Percentiles rank a stretch among this genome's conserved stretches.
phyloP scores from a whole-genome alignment of 37 sponge, comb jelly and placozoan species.

The Dysidea cf. avara region DNA sequence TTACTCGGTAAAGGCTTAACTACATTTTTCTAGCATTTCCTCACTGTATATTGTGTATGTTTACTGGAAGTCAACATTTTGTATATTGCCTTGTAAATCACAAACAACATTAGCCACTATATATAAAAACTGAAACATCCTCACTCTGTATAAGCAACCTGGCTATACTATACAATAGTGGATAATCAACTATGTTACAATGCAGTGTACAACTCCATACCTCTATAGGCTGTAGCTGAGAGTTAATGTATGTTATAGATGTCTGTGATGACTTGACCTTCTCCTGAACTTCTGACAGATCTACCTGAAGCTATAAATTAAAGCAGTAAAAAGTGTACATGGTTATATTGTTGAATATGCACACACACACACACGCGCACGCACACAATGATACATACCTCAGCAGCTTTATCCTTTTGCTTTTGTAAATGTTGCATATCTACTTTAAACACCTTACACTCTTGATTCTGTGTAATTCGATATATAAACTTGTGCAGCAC shows the following conservation, averaged over 20 bases:
- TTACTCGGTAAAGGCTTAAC: no score
- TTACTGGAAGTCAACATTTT: no score
- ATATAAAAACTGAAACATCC: no score
- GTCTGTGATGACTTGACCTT: conserved; percentile 60
- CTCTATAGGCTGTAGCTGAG: conserved; percentile 65
- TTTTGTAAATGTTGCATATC: conserved; percentile 69
- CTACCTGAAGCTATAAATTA: conserved; percentile 40
- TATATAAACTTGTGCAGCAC: neutral
- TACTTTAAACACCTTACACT: conserved; percentile 35
- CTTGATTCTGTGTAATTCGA: conserved; percentile 7
- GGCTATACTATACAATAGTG: no score
- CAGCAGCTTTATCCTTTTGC: conserved; percentile 70
- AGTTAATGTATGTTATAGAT: conserved; percentile 39
- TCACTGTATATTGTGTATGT: no score
- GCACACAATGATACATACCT: conserved; percentile 46
- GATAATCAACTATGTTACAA: no score
- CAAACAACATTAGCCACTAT: no score
- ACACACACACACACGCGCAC: conserved; percentile 28
- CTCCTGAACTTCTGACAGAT: conserved; percentile 42
- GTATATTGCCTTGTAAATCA: no score
- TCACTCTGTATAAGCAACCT: no score
- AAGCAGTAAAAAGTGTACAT: no score
- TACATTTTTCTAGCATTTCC: no score
- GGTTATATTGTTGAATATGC: neutral
- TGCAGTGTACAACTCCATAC: conserved; percentile 11